Evolutionary conservation across 35 echinoderm and acorn worm genomes (phyloP), one percentile per base, ranked within the genome.

Genomic region (Holothuria glaberrima): DNA sequence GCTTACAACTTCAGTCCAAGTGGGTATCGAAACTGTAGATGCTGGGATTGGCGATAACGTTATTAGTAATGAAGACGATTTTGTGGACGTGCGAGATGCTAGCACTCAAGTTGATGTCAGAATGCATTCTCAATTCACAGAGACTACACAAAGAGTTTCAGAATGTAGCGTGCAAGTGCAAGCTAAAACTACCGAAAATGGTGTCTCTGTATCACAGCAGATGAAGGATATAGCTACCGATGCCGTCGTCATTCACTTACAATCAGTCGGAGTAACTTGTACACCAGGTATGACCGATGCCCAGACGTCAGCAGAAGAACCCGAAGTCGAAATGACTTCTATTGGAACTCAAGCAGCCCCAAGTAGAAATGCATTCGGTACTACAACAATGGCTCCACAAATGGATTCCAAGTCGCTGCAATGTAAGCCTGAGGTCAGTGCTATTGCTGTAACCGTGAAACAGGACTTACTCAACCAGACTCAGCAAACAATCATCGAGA

Each of bases 31-130:
- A 63, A 84, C 80, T n/a, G 59, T 63, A 28, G 80, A 59, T 78
- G 38, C 74, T 12, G 74, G 74, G 13, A 78, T 78, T 22, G 74
- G 74, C n/a, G 74, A 78, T 78, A 38, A 78, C n/a, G 44, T 78
- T 18, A 78, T 78, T 7, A 78, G 74, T 29, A 78, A 64, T 60
- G 80, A 61, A 59, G 41, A 81, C 21, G 57, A 84, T 1, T 84
- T 84, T 62, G 59, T 84, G 10, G 80, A 84, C 14, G 56, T 84
- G n/a, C 28, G 80, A 22, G 62, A 87, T 48, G 85, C 65, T 16
- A 22, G 59, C 12, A 67, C 30, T 32, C 85, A 87, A 65, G 85
- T 87, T 46, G 19, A 9, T 2, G 58, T 71, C n/a, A 87, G 19
- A 71, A 27, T 28, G 36, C 85, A 70, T 6, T 29, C 66, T 33